Evolutionary conservation across 2,797 vertebrate species (phyloP).

Genomic region (Chromis chromis): DNA sequence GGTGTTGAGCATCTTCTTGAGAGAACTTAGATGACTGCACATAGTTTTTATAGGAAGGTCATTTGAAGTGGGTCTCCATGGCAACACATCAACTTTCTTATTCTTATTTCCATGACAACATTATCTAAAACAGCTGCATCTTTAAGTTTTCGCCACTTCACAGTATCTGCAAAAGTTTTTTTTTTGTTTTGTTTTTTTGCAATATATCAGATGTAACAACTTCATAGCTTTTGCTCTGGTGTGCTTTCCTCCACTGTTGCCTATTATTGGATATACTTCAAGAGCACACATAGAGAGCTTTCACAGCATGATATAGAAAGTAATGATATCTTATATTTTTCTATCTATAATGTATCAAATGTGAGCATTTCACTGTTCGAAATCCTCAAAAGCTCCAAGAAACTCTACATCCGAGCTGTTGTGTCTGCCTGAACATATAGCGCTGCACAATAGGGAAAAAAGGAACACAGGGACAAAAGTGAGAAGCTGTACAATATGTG

Average conservation of each 20-base stretch:
- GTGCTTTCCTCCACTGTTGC: too few relatives aligned
- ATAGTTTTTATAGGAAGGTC: background rate
- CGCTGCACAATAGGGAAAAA: background rate
- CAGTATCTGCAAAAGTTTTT: too few relatives aligned
- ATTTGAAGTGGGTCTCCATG: constrained; percentile 3
- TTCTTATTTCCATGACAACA: constrained; percentile 7
- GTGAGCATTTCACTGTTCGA: too few relatives aligned
- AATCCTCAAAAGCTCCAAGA: background rate
- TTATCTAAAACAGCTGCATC: background rate
- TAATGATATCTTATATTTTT: background rate
- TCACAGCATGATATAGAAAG: background rate
- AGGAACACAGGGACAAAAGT: background rate
- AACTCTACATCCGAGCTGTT: background rate
- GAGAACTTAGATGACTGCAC: background rate
- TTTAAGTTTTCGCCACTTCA: background rate
- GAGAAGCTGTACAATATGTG: background rate
- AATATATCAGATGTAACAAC: too few relatives aligned
- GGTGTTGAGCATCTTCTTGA: background rate
- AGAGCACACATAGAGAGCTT: too few relatives aligned
- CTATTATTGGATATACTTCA: background rate
- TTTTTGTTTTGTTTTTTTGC: too few relatives aligned
- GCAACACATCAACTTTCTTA: background rate
- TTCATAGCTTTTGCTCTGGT: background rate
- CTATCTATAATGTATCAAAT: background rate
- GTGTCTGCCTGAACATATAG: background rate